These are phyloP conservation scores for Drosophila eugracilis DNA, from an alignment of 1,140 invertebrate species.

Conservation along the genomic window DNA sequence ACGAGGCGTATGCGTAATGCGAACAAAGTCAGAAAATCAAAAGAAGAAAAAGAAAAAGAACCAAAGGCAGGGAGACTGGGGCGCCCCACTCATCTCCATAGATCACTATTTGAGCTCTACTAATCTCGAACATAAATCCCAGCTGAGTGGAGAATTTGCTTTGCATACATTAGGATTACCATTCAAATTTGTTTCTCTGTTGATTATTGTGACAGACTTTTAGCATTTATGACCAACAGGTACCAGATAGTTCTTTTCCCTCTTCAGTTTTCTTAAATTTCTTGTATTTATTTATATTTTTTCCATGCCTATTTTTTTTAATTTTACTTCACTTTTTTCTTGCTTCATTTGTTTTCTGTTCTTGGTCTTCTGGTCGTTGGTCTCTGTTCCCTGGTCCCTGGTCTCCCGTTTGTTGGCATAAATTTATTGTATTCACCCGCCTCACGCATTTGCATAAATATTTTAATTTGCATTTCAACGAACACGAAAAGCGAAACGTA, in stretches of 20 bases:
- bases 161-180: constrained; percentile 9
- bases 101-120: constrained; percentile 35
- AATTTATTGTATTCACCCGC: constrained; percentile 71
- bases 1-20: constrained; percentile 61
- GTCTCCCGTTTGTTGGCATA: constrained; percentile 62
- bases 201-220: constrained; percentile 75
- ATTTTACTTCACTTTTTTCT: constrained; percentile 45
- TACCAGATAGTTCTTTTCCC: constrained; percentile 78
- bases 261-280: no score
- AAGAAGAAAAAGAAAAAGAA: no score
- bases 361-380: constrained; percentile 33
- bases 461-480: constrained; percentile 82
- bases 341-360: constrained; percentile 48
- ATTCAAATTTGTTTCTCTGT: no score
- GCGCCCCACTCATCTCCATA: no score
- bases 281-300: constrained; percentile 8
- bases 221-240: constrained; percentile 65
- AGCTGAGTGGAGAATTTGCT: constrained; percentile 18
- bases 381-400: constrained; percentile 22
- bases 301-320: constrained; percentile 16
- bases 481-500: constrained; percentile 54
- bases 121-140: constrained; percentile 36
- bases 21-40: constrained; percentile 15
- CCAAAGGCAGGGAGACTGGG: no score
- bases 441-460: constrained; percentile 77